phyloP scores from a whole-genome alignment of 2,113 vertebrate species.

The Tylochromis polylepis region DNA sequence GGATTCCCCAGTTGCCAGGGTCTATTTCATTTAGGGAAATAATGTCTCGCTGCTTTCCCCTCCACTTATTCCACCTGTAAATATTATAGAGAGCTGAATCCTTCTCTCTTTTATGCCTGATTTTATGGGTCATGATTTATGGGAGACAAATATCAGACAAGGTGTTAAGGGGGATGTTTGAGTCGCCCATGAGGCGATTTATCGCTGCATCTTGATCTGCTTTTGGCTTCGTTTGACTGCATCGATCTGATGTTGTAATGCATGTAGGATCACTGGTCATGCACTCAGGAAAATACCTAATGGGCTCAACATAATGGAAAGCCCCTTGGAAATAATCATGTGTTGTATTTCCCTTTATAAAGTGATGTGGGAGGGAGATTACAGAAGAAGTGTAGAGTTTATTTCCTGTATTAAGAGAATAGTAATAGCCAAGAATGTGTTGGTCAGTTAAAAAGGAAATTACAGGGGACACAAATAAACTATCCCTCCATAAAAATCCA shows the following conservation, averaged over 20 bases:
- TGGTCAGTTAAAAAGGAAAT: not conserved
- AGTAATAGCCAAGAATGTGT: not conserved
- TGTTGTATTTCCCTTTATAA: not conserved
- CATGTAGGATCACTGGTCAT: constrained; percentile 24
- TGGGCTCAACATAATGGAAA: constrained; percentile 19
- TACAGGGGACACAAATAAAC: not conserved
- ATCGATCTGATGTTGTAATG: constrained; percentile 34
- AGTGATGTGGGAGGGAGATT: not conserved
- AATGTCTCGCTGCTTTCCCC: constrained; percentile 30
- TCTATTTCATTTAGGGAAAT: constrained; percentile 61
- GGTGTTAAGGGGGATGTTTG: not conserved
- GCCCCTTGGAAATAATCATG: not conserved
- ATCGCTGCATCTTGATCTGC: not conserved
- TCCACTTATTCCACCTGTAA: constrained; percentile 35
- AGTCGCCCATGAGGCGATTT: not conserved
- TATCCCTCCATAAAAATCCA: not conserved
- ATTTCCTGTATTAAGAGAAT: not conserved
- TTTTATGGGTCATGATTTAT: constrained; percentile 43
- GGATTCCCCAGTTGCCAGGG: constrained; percentile 47
- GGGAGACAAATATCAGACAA: constrained; percentile 33
- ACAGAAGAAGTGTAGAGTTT: not conserved
- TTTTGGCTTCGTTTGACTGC: constrained; percentile 27
- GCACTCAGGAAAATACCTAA: constrained; percentile 15
- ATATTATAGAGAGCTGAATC: constrained; percentile 30
- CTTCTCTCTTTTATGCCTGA: not conserved